Evolutionary conservation across 2,113 vertebrate species (phyloP).

Genomic region (Chamaetylas fuelleborni): DNA sequence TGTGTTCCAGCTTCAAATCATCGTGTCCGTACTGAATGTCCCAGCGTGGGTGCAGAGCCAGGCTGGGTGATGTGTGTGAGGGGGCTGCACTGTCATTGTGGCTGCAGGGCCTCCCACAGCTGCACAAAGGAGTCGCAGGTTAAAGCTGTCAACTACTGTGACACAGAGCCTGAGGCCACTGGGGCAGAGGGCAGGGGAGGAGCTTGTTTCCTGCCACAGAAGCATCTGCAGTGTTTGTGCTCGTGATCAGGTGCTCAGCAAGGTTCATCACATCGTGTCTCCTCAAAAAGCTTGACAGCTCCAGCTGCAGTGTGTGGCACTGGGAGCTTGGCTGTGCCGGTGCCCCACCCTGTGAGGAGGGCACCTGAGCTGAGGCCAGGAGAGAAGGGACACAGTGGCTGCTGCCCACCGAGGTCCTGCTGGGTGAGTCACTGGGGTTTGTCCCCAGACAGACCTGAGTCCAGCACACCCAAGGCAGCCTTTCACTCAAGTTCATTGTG

Average conservation of each 20-base stretch:
- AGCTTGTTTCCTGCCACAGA: background rate
- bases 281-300: background rate
- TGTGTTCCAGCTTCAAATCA: slow-evolving; percentile 34
- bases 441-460: background rate
- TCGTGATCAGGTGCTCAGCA: background rate
- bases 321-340: background rate
- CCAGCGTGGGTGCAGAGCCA: background rate
- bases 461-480: background rate
- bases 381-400: background rate
- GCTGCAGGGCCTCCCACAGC: background rate
- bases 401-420: background rate
- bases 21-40: slow-evolving; percentile 60
- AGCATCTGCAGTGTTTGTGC: background rate
- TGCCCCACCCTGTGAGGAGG: background rate
- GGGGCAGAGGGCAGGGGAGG: background rate
- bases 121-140: background rate
- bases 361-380: background rate
- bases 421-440: background rate
- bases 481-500: background rate
- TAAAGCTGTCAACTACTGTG: slow-evolving; percentile 43
- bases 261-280: background rate
- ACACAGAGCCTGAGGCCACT: background rate
- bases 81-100: background rate
- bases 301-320: background rate
- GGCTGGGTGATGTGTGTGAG: background rate